A percentile compares a stretch with the other conserved stretches of the same genome.
These are phyloP conservation scores for Spisula solida DNA, from an alignment of 2,888 invertebrate species.

Conservation along the genomic window DNA sequence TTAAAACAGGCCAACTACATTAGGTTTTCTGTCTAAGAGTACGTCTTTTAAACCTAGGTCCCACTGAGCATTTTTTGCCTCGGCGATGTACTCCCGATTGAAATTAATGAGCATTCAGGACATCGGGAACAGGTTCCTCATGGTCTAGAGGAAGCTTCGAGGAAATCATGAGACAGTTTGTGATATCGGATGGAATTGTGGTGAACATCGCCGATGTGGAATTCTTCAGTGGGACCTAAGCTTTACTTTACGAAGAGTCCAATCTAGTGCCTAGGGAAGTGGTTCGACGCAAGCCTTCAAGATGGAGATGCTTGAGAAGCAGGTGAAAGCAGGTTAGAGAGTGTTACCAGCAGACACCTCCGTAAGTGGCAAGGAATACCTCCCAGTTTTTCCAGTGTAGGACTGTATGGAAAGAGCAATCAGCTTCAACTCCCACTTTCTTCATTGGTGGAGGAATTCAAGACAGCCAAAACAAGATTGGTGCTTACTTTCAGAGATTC, in stretches of 20 bases:
- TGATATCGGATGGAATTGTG: no score
- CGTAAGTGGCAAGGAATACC: slow-evolving; percentile 31
- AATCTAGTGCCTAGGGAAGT: slow-evolving; percentile 36
- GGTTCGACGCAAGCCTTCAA: slow-evolving; percentile 30
- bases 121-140: no score
- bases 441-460: slow-evolving; percentile 43
- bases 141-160: no score
- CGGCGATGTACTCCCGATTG: no score
- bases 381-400: slow-evolving; percentile 12
- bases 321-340: not conserved
- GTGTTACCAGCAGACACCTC: not conserved
- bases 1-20: not conserved
- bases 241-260: slow-evolving; percentile 27
- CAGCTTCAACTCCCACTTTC: slow-evolving; percentile 35
- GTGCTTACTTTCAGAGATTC: slow-evolving; percentile 20
- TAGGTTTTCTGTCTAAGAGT: not conserved
- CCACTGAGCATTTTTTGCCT: no score
- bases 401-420: slow-evolving; percentile 44
- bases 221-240: no score
- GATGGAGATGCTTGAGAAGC: slow-evolving; percentile 6
- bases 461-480: slow-evolving; percentile 30
- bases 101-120: no score
- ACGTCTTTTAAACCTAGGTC: no score
- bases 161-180: no score
- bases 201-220: no score